Base-by-base conservation (phyloP, 2,797 vertebrate genomes). In the Spinibarbus caldwelli region DNA sequence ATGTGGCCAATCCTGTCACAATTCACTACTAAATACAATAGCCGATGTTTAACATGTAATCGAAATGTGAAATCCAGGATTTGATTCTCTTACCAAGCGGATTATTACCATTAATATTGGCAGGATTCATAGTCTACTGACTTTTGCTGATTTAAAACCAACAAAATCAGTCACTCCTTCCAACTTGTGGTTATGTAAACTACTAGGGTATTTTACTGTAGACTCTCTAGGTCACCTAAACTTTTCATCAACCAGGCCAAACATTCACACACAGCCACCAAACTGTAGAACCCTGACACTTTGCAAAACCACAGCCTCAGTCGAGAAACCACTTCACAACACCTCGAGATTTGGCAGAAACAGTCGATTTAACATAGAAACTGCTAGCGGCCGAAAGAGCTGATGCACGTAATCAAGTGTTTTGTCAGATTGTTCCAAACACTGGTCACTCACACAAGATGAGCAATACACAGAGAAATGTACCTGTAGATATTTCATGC, bases 401-500 rank as follows among this genome's bases (percentile, higher is more conserved):
- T 82, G 73, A 85, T 41, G 77, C 73, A 85, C 54, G 73, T 87
- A 47, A 83, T 72, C 76, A 84, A 81, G 78, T 88, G 86, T 85
- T 88, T 85, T 79, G 78, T 80, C 78, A 62, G 86, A 82, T 89
- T 79, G 77, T 78, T 67, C 79, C 82, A 88, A 90, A 90, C 86
- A 90, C 91, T 91, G 90, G 89, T 88, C 88, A 89, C 88, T 90
- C 84, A 88, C 84, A 75, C 87, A 83, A 82, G 89, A 91, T 89
- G 89, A 89, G 88, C 84, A 90, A 90, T 88, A 91, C 89, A 91
- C 87, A 54, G 87, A 90, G 87, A 88, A 91, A 90, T 83, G 66
- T 87, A 88, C 85, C 88, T 89, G 89, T 88, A 90, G 86, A 89
- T 90, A 86, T 89, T 88, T 89, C 91, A 91, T 92, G 91, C 91